These are phyloP conservation scores for Cuniculus paca DNA, from an alignment of 2,797 vertebrate genomes.

Conservation along the genomic window DNA sequence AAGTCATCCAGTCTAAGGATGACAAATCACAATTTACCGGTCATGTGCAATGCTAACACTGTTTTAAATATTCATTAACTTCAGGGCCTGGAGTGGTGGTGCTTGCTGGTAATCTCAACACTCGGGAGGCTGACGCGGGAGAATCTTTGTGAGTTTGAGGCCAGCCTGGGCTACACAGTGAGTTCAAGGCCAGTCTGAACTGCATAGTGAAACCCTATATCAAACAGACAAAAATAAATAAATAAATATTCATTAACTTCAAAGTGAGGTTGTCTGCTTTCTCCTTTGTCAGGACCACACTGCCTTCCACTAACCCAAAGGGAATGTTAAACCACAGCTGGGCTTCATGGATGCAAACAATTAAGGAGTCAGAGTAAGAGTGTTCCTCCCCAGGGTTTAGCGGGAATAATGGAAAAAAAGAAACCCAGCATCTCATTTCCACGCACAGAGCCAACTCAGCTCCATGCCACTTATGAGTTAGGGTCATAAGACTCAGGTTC, in stretches of 20 bases:
- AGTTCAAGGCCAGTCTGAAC: too few species aligned
- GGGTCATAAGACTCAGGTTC: conserved; percentile 84
- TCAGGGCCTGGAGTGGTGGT: neutral
- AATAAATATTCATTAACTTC: conserved; percentile 84
- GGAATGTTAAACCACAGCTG: conserved; percentile 85
- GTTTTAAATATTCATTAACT: conserved; percentile 85
- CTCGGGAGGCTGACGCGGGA: too few species aligned
- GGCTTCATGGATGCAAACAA: conserved; percentile 86
- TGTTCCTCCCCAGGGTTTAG: conserved; percentile 70
- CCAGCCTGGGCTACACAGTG: too few species aligned
- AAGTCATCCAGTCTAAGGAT: conserved; percentile 61
- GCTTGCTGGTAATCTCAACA: too few species aligned
- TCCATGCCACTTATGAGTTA: conserved; percentile 82
- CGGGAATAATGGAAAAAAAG: conserved; percentile 67
- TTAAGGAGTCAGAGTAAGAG: conserved; percentile 86
- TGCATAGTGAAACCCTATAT: too few species aligned
- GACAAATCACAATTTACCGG: conserved; percentile 80
- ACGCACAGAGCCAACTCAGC: conserved; percentile 51
- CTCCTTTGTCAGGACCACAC: conserved; percentile 87
- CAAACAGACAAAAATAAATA: too few species aligned
- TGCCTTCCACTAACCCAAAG: conserved; percentile 83
- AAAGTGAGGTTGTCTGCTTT: conserved; percentile 68
- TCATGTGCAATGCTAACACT: conserved; percentile 64
- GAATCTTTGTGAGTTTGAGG: too few species aligned
- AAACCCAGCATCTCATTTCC: conserved; percentile 11